These are phyloP conservation scores for Drosophila micromelanica DNA, from an alignment of 1,140 invertebrate species.

Conservation along the genomic window DNA sequence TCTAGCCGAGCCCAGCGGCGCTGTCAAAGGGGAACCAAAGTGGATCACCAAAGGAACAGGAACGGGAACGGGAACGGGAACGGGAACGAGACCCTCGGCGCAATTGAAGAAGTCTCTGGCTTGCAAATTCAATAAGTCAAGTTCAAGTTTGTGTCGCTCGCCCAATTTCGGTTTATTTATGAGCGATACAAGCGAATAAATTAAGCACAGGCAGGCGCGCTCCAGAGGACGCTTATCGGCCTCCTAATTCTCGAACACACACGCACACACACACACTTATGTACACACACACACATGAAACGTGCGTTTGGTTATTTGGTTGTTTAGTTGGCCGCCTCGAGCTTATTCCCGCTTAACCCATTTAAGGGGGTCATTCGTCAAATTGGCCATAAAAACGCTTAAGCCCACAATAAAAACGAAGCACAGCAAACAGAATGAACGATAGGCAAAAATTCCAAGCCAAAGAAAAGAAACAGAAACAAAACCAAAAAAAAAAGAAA, in stretches of 20 bases:
- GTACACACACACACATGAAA: slow-evolving; percentile 9
- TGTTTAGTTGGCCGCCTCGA: slow-evolving; percentile 48
- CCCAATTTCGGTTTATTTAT: slow-evolving; percentile 79
- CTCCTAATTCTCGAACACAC: slow-evolving; percentile 19
- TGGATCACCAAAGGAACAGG: neutral
- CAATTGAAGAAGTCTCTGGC: slow-evolving; percentile 48
- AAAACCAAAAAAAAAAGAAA: neutral
- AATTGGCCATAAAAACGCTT: slow-evolving; percentile 78
- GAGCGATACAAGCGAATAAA: slow-evolving; percentile 78
- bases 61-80: slow-evolving; percentile 6
- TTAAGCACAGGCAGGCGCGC: slow-evolving; percentile 59
- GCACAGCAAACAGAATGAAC: slow-evolving; percentile 29
- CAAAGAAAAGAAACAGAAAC: slow-evolving; percentile 24
- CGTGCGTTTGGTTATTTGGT: slow-evolving; percentile 47
- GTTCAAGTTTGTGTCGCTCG: slow-evolving; percentile 50
- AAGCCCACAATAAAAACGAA: slow-evolving; percentile 55
- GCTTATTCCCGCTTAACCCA: slow-evolving; percentile 67
- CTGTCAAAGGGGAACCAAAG: slow-evolving; percentile 4
- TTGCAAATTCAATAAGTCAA: slow-evolving; percentile 78
- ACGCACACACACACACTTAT: slow-evolving; percentile 13
- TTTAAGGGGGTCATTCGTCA: slow-evolving; percentile 72
- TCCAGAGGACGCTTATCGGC: slow-evolving; percentile 44
- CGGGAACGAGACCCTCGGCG: slow-evolving; percentile 30
- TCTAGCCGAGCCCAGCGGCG: neutral
- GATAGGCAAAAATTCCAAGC: slow-evolving; percentile 31